Percentiles rank a stretch among this genome's conserved stretches.
These are phyloP conservation scores for Nixonia krombeini DNA, from an alignment of 1,140 invertebrate genomes.

Conservation along the genomic window DNA sequence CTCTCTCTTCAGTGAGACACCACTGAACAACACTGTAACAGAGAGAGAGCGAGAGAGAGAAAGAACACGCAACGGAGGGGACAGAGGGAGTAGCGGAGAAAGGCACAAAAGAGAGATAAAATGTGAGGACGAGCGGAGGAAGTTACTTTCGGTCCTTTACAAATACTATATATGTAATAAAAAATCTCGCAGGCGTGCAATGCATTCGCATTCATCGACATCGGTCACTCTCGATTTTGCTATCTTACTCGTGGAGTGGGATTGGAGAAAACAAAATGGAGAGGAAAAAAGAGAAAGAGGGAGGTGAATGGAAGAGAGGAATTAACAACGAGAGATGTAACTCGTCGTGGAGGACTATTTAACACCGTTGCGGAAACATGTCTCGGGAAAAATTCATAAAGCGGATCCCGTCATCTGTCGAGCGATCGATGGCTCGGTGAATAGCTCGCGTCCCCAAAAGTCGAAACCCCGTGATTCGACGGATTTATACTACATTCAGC, in stretches of 20 bases:
- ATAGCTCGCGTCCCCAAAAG: too few species aligned
- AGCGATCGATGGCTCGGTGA: too few species aligned
- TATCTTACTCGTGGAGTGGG: too few species aligned
- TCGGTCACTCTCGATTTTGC: conserved; percentile 56
- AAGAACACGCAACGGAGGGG: conserved; percentile 15
- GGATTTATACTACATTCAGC: too few species aligned
- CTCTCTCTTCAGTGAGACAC: conserved; percentile 67
- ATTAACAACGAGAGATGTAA: conserved; percentile 31
- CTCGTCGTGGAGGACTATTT: too few species aligned
- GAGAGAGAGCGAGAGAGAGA: conserved; percentile 61
- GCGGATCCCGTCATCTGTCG: too few species aligned
- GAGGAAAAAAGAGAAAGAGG: too few species aligned
- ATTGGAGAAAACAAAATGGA: too few species aligned
- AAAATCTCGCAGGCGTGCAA: conserved; percentile 34
- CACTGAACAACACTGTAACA: conserved; percentile 67
- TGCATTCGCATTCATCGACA: conserved; percentile 56
- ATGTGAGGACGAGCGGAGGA: conserved; percentile 14
- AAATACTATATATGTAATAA: conserved; percentile 43
- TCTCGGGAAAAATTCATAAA: too few species aligned
- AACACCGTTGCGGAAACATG: too few species aligned
- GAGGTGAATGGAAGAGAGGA: conserved; percentile 34
- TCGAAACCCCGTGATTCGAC: too few species aligned
- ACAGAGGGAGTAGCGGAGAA: conserved; percentile 23
- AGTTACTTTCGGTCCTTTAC: conserved; percentile 35
- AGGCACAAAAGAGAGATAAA: conserved; percentile 14